Percentiles rank a stretch among this genome's conserved stretches.
These are phyloP conservation scores for Polypterus senegalus DNA, from an alignment of 2,113 vertebrate species.

Conservation along the genomic window DNA sequence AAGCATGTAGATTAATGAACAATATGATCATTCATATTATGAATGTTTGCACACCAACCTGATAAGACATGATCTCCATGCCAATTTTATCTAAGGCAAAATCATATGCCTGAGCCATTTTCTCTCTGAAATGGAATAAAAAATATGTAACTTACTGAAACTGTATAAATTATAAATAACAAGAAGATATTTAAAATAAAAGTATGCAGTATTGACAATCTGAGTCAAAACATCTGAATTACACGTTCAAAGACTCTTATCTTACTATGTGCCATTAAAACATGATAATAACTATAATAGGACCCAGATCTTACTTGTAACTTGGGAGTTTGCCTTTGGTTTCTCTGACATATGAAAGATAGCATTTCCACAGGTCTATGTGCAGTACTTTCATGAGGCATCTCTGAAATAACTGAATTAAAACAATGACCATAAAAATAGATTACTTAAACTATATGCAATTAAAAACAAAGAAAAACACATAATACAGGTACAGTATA, in stretches of 20 bases:
- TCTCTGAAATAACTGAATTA: constrained; percentile 84
- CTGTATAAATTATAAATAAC: no score
- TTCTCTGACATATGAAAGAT: constrained; percentile 95
- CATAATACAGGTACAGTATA: no score
- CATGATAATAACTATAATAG: no score
- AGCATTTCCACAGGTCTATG: constrained; percentile 99
- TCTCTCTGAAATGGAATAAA: constrained; percentile 66
- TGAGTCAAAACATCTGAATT: no score
- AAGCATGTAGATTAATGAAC: no score
- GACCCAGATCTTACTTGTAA: constrained; percentile 77
- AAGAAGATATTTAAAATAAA: no score
- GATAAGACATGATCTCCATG: constrained; percentile 99
- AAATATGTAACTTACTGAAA: constrained; percentile 10
- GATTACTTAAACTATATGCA: not conserved
- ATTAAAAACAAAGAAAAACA: not conserved
- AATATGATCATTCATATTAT: no score
- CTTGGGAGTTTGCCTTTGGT: constrained; percentile 98
- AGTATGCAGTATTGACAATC: no score
- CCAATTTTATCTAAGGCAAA: constrained; percentile 98
- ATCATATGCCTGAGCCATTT: constrained; percentile 98
- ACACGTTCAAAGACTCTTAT: no score
- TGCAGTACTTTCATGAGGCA: constrained; percentile 99
- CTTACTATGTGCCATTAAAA: no score
- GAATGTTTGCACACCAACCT: constrained; percentile 45
- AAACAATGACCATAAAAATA: not conserved